Base-by-base conservation (phyloP, 2,888 invertebrate genomes). In the Anthophora plumipes region DNA sequence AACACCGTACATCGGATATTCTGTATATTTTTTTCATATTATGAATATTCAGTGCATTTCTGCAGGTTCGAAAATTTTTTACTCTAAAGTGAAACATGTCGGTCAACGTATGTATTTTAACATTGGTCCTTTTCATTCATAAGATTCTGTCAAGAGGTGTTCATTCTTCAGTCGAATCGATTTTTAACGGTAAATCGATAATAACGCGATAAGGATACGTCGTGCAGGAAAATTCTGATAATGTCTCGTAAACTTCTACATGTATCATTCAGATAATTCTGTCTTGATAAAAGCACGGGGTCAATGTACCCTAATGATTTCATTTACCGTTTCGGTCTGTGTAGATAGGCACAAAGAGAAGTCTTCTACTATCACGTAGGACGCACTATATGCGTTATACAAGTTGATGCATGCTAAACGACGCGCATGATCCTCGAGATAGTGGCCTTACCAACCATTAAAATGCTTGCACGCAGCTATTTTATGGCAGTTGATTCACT, bases 391-490 rank as follows among this genome's bases (percentile, higher is more conserved):
- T 46, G 68, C 60, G 57, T 67, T 82, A 59, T 59, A 66, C 64
- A 52, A 82, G 83, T 64, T 77, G 82, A 83, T 82, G 78, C 83
- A 83, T 78, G 82, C 70, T 83, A 83, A 83, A 83, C 74, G 69
- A 50, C 68, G 73, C 50, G 78, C 55, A 75, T 68, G 74, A 83
- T 82, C 74, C 55, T n/a, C 20, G 39, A 57, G 83, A 83, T 83
- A 83, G 75, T 60, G 66, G 68, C 71, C 31, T 55, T 43, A 48
- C 68, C 25, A 25, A 14, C 83, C 83, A 85, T 87, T 87, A 87
- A 87, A 84, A 87, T 87, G 67, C 87, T 84, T 84, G 87, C 87
- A 83, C 87, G 85, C 87, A 82, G 80, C 79, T 82, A 80, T 83
- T 86, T 86, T 86, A 83, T 81, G 76, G 71, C 79, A 55, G 73